Base-by-base conservation (phyloP, 23 tunicate genomes). In the Styela plicata region DNA sequence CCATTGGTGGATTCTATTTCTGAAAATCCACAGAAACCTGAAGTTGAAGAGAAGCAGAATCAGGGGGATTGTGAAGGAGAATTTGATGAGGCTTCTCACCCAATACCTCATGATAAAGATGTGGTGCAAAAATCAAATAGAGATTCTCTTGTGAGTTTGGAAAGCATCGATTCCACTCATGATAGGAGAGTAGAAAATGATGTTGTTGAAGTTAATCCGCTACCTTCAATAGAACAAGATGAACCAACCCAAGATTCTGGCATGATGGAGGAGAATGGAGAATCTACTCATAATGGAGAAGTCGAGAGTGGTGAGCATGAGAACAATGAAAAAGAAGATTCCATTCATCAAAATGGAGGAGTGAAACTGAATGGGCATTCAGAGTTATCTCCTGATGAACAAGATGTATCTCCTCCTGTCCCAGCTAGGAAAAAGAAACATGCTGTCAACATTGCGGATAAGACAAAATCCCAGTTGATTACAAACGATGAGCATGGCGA, bases 351-450 rank as follows among this genome's bases (percentile, higher is more conserved):
- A 67, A 67, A 29, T 0, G 30, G 31, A 18, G 31, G 24, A 21
- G 30, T 29, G 16, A 67, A 5, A 44, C 57, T 44, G 10, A 44
- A 44, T 13, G 57, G 13, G 13, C 57, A 44, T 5, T 13, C 13
- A 7, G 13, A 5, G 7, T 44, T 13, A 44, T 5, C 57, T 44
- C 31, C n/a, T 18, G 24, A 67, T 27, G 71, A 67, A 22, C 31
- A 27, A 24, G 71, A 25, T 1, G 22, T 16, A 18, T 25, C 18
- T 0, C 31, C 71, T 18, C 71, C 71, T 16, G 71, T 67, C 16
- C 31, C 71, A 67, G 31, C 71, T 17, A 67, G 71, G 22, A 67
- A 67, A 67, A 67, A 67, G 31, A 67, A 29, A 1, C 71, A 27
- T 24, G 24, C n/a, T 24, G 71, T 16, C 24, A 18, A 29, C 17